Evolutionary conservation across 2,113 vertebrate genomes (phyloP), one percentile per base, ranked within the genome.

Genomic region (Tautogolabrus adspersus): DNA sequence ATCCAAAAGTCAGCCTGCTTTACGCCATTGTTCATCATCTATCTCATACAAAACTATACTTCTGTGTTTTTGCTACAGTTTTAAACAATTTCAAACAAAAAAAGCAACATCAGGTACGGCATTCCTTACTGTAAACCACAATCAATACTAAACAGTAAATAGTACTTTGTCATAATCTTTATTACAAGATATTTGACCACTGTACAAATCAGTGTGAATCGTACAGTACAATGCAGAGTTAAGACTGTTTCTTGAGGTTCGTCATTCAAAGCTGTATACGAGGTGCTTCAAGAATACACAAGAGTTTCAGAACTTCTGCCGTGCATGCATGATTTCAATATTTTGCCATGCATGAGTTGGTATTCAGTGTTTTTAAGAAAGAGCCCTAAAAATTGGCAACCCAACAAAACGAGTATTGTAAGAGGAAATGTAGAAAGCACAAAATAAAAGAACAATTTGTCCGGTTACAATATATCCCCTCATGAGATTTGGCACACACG

Each of bases 171-270:
- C 83, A 90, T 91, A 92, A 93, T 92, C 91, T 94, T 95, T 95
- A 93, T 94, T 93, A 93, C 93, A 94, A 93, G 91, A 89, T 93
- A 92, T 86, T 88, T 93, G 90, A 88, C 91, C 92, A 91, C 92
- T 89, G 91, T 95, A 95, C 91, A 94, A 94, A 92, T 93, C 87
- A 87, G 90, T 91, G 90, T 77, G 90, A 93, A 89, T 85, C 75
- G 87, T 91, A 92, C 89, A 93, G 92, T 93, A 94, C 92, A 90
- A 91, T 77, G 89, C 84, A 86, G 80, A 90, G 84, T 93, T 91
- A 91, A 93, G 91, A 94, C 92, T 84, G 87, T 89, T 93, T 91
- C 84, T 92, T 70, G 75, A 94, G 93, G 92, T 93, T 94, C 83
- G 88, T 93, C 92, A 93, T 93, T 93, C 91, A 90, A 91, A 93